Evolutionary conservation across 2,797 vertebrate genomes (phyloP), one percentile per base, ranked within the genome.

Genomic region (Vipera latastei): DNA sequence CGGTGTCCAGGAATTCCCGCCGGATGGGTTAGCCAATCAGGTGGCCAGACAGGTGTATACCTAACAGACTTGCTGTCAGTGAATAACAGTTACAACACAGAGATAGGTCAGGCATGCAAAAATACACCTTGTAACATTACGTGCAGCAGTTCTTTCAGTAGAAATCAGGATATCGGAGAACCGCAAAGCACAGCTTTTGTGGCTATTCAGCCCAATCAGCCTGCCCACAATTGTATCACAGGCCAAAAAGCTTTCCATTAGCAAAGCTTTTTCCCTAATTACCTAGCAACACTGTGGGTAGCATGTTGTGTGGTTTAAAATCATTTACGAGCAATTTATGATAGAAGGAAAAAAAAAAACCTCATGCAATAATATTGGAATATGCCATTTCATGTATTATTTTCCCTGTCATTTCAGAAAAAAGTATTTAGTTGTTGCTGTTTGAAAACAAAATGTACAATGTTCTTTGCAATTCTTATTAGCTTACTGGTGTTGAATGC

Each of bases 201-300:
- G 60, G 93, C 53, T 57, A 13, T 51, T 48, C 1, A 28, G 55
- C 86, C 20, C 38, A 14, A 93, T 94, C 60, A 57, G 38, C 69
- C 65, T 94, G 91, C 20, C 83, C 51, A 83, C 61, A 48, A 44
- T 56, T 57, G 22, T 55, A 44, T 91, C 55, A 44, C 28, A 88
- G 90, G 44, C 89, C 28, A 96, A 85, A n/a, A 95, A 89, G 69
- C 25, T 90, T 92, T 90, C 92, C 89, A 94, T 44, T 51, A 92
- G 90, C 56, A 92, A 95, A 92, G 63, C 60, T 61, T 44, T 91
- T 92, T n/a, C 89, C 92, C 48, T 95, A 90, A 96, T 95, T 95
- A 89, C 60, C 92, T 93, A 87, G n/a, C 90, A 94, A 94, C 92
- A 94, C 94, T 95, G 92, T 93, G 13, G 22, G n/a, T 85, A 48